Conservation (phyloP, 53 echinoderm and acorn worm genomes). For the Glandiceps talaboti region DNA sequence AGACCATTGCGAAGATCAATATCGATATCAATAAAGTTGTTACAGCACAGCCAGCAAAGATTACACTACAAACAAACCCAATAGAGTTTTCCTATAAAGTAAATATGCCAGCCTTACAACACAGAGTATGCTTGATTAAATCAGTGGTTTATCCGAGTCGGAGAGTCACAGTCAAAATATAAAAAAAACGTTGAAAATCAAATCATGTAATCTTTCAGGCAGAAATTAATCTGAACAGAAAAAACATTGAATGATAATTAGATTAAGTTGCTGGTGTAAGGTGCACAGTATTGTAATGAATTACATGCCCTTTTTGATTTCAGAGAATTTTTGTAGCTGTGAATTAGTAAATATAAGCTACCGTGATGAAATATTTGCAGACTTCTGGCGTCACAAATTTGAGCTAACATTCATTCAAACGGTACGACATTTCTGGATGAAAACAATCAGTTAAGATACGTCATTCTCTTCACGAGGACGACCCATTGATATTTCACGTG, state of each 20-base stretch:
- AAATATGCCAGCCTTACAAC: neutral
- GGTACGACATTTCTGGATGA: too few relatives aligned
- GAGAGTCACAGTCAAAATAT: conserved; percentile 27
- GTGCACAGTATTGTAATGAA: neutral
- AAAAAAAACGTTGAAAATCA: neutral
- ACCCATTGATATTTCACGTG: too few relatives aligned
- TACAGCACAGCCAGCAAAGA: neutral
- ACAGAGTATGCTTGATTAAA: conserved; percentile 50
- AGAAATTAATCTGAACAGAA: neutral
- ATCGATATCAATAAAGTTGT: too few relatives aligned
- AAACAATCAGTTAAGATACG: too few relatives aligned
- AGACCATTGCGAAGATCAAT: too few relatives aligned
- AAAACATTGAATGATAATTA: neutral
- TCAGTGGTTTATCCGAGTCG: conserved; percentile 64
- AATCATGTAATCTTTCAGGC: neutral
- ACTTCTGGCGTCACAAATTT: too few relatives aligned
- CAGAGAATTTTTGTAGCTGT: neutral
- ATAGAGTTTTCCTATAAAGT: neutral
- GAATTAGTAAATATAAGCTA: too few relatives aligned
- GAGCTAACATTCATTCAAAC: too few relatives aligned
- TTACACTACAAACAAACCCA: neutral
- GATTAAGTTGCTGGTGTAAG: too few relatives aligned
- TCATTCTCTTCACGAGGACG: too few relatives aligned
- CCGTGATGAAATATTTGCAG: too few relatives aligned
- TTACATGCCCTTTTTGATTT: neutral